phyloP scores from a whole-genome alignment of 2,113 vertebrate genomes.

The Ctenomys sociabilis region DNA sequence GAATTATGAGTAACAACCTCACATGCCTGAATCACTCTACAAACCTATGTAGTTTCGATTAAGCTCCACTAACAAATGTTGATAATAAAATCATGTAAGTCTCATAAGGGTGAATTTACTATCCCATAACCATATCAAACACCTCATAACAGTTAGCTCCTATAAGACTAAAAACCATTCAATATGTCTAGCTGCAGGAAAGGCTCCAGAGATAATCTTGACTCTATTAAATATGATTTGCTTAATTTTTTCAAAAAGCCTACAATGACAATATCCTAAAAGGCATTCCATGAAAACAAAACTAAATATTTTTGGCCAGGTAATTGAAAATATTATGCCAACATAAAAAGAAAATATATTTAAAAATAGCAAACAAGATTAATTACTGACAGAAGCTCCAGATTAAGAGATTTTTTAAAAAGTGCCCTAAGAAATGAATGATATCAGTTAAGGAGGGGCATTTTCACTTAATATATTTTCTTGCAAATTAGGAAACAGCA shows the following conservation, averaged over 20 bases:
- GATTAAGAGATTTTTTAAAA: not conserved
- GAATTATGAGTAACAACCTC: not conserved
- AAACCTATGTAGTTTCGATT: not conserved
- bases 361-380: conserved; percentile 39
- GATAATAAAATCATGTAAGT: conserved; percentile 33
- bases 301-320: not conserved
- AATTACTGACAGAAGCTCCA: conserved; percentile 39
- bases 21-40: not conserved
- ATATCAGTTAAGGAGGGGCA: conserved; percentile 22
- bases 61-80: not conserved
- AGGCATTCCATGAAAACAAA: not conserved
- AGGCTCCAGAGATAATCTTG: not conserved
- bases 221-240: conserved; percentile 32
- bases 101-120: not conserved
- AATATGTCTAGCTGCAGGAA: not conserved
- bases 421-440: conserved; percentile 13
- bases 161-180: not conserved
- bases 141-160: not conserved
- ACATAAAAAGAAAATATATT: conserved; percentile 5
- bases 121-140: not conserved
- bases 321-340: conserved; percentile 49
- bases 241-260: conserved; percentile 53
- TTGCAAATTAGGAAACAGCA: conserved; percentile 44
- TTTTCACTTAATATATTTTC: conserved; percentile 32
- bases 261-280: conserved; percentile 12